phyloP scores from a whole-genome alignment of 2,113 vertebrate species.

The Tragelaphus buxtoni region DNA sequence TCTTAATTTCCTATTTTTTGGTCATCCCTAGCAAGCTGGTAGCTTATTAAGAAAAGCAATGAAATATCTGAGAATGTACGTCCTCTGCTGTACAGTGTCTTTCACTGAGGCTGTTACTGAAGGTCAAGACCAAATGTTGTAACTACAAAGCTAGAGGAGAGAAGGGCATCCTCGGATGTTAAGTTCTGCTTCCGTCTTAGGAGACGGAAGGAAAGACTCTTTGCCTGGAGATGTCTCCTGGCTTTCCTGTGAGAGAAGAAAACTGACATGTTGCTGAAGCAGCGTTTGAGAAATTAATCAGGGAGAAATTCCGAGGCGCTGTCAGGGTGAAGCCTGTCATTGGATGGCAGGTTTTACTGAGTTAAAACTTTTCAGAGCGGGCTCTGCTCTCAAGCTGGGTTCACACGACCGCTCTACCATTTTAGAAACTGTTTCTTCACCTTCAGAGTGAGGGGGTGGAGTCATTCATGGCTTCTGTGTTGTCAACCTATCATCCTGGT shows the following conservation, averaged over 20 bases:
- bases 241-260: background rate
- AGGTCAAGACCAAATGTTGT: no score
- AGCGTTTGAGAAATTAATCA: background rate
- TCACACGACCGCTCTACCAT: background rate
- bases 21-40: background rate
- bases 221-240: background rate
- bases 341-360: background rate
- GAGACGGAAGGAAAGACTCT: no score
- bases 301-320: background rate
- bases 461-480: background rate
- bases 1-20: background rate
- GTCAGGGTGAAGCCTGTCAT: background rate
- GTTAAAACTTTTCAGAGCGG: background rate
- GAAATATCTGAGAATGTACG: background rate
- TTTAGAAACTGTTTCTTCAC: background rate
- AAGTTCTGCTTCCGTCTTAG: no score
- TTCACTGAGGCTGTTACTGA: no score
- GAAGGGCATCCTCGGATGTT: no score
- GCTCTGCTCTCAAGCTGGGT: background rate
- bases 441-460: background rate
- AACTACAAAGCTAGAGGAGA: no score
- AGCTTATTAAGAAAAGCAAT: rapidly evolving
- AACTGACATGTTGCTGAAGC: background rate
- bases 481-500: background rate
- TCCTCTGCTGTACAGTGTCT: no score